Base-by-base conservation (phyloP, 1,140 invertebrate genomes). In the Cotesia vestalis region DNA sequence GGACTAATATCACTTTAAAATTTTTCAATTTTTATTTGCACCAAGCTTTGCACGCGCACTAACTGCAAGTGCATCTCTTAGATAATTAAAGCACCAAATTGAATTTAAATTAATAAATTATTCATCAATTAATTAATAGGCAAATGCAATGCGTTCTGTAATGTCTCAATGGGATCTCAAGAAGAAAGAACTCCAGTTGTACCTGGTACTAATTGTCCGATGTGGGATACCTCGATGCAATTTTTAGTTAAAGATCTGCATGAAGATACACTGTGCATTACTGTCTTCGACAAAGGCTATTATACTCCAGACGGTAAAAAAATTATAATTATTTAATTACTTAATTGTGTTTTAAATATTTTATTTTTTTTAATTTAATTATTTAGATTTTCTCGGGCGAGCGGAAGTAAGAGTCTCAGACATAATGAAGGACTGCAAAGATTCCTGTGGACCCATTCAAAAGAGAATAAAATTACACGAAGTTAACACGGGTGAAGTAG, bases 161-260 rank as follows among this genome's bases (percentile, higher is more conserved):
- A 94, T 88, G 92, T 95, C 1, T 91, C 89, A 69, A 90, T 95
- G 88, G 93, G 93, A 2, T 91, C 90, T 8, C 93, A 94, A 84
- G 91, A 92, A 80, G 91, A 94, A 77, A 88, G 90, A 78, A 95
- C 94, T 0, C 88, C 89, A 73, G 89, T 93, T 1, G 87, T 92
- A 2, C 86, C 87, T 35, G 89, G 81, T 4, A 86, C 85, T 4
- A 84, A 86, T 74, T 84, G 82, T 83, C 92, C 93, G 14, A 87
- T 92, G 71, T 95, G 94, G 94, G 93, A 95, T 83, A 88, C 90
- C 12, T 92, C 92, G n/a, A 95, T 95, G 93, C 93, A 95, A 84
- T 95, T 95, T 83, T 89, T 92, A 73, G 89, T 95, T 17, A 91
- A 92, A 78, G 91, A 94, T 82, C 79, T 94, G 3, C 79, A 90